Base-by-base conservation (phyloP, 2,113 vertebrate genomes). In the Dipodomys spectabilis region DNA sequence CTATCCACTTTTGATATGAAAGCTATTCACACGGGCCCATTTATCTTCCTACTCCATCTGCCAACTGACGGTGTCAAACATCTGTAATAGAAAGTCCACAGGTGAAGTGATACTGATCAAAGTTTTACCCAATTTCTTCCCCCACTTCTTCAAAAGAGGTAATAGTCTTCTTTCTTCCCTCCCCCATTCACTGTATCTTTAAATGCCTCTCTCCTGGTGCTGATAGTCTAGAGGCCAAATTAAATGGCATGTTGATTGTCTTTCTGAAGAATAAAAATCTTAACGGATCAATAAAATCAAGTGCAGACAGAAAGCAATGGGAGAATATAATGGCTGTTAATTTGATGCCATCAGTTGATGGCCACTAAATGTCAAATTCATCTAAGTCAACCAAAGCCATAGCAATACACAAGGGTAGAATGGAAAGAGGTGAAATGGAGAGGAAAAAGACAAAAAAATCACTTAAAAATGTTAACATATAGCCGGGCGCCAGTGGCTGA, bases 1-100 rank as follows among this genome's bases (percentile, higher is more conserved):
- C 85, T 82, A 96, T 65, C 95, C 93, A 96, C 93, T 96, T 97
- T 96, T 94, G 91, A 95, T 97, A 97, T 97, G 95, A 97, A 97
- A 95, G 78, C 95, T 95, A 86, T 97, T 97, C 96, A 97, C 88
- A 92, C 73, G 64, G 77, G 71, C 82, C 82, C 84, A 93, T 93
- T 98, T 97, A 98, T 98, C 98, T 97, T 85, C 85, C 91, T 88
- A 86, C 94, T 96, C 87, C 53, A 95, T 98, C 97, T 97, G 94
- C 92, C 89, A 93, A 87, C 96, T 0, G 39, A 65, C 94, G 86
- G 86, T 96, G 97, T 97, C 96, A 96, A 96, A 97, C 80, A 90
- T 71, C 97, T 98, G 96, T 98, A 97, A 96, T 97, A 97, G 53
- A 90, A 98, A 96, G 88, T 94, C 88, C 96, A 91, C 96, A 96